Base-by-base conservation (phyloP, 2,113 vertebrate genomes). In the Meleagris gallopavo region DNA sequence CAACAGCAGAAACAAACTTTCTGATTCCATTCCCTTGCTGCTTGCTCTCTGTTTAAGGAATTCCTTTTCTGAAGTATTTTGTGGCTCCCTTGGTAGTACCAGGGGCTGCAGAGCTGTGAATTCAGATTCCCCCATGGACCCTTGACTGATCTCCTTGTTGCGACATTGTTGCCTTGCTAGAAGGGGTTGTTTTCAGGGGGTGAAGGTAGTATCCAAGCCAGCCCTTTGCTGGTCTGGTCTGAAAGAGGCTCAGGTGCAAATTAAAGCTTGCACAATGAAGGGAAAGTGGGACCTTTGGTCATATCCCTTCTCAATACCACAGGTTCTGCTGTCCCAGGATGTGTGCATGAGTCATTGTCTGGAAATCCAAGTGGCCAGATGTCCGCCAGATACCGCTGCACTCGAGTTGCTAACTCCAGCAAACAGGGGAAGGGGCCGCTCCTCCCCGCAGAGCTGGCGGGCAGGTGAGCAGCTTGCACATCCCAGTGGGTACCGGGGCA, bases 291-390 rank as follows among this genome's bases (percentile, higher is more conserved):
- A 40, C 46, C 64, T 74, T 55, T 8, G 57, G 38, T 41, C 70
- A 86, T 18, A 89, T 16, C 83, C 81, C 81, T 79, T 79, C 66
- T 32, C 25, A 6, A 3, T 19, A 76, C 93, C 2, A 43, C 82
- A 80, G 91, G 71, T 87, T 74, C 64, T 52, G 87, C 89, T 67
- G 78, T 91, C 96, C 87, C 84, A 67, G 95, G 87, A 93, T 81
- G 85, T 3, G 72, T 57, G 75, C 16, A 4, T 93, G 94, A 95
- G 94, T 94, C 95, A 95, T 11, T 94, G 94, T 95, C 96, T 95
- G 93, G 89, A 94, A 95, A 96, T 96, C 77, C 80, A 61, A 91
- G 65, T 90, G 83, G 92, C 96, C 96, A 94, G 92, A 90, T 93
- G 94, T 93, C 75, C 41, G 10, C 95, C 93, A 83, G 94, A 92